These are phyloP conservation scores for Clarias fuscus DNA, from an alignment of 2,797 vertebrate species.

Conservation along the genomic window DNA sequence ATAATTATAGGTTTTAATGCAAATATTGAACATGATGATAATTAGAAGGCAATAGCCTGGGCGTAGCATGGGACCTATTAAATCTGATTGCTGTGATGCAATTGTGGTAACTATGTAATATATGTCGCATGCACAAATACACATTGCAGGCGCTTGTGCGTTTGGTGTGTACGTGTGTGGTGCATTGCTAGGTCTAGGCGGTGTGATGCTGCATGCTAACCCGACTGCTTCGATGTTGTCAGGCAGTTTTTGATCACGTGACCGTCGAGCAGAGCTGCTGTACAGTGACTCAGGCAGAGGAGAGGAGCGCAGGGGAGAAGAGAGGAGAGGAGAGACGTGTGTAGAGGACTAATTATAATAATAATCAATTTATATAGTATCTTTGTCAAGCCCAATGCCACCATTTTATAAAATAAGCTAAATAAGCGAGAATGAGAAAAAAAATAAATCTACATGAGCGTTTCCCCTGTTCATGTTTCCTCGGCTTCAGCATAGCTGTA, in stretches of 20 bases:
- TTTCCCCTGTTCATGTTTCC: neutral
- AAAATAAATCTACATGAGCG: neutral
- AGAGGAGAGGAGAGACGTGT: neutral
- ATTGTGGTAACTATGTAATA: neutral
- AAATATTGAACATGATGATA: constrained; percentile 7
- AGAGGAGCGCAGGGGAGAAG: constrained; percentile 18
- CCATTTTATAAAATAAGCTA: neutral
- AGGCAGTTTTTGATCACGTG: constrained; percentile 81
- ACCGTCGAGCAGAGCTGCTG: constrained; percentile 70
- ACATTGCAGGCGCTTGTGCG: neutral
- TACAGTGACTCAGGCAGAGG: constrained; percentile 73
- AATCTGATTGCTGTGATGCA: neutral
- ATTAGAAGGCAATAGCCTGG: neutral
- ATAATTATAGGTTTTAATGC: neutral
- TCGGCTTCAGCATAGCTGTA: neutral
- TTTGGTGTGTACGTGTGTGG: constrained; percentile 25
- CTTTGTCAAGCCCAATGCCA: neutral
- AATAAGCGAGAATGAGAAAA: neutral
- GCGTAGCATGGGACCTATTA: neutral
- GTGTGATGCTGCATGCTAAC: constrained; percentile 44
- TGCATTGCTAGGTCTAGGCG: constrained; percentile 26
- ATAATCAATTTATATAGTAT: neutral
- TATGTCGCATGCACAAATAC: neutral
- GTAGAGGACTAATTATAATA: neutral
- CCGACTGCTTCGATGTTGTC: constrained; percentile 75